Base-by-base conservation (phyloP, 2,797 vertebrate species). In the Spinibarbus caldwelli region DNA sequence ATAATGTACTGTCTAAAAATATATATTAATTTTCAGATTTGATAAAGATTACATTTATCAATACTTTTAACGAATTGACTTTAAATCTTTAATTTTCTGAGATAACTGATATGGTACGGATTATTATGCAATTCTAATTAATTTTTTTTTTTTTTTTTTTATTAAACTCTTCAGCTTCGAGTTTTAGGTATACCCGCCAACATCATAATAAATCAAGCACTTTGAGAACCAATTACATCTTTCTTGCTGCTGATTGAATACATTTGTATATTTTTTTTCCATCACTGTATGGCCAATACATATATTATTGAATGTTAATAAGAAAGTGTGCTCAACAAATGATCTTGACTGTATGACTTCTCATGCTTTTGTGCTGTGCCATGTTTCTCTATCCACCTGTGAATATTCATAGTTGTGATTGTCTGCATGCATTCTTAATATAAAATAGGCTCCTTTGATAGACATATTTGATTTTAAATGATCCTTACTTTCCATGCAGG, bases 231-330 rank as follows among this genome's bases (percentile, higher is more conserved):
- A 29, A 4, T 77, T 14, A 34, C 41, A 67, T 41, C 49, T 38
- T 17, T 64, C 14, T 43, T 29, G 76, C 76, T 64, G 71, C 43
- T 76, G 43, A 62, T 52, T 54, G 0, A 31, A 62, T 11, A 34
- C 14, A 38, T 86, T 67, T 62, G 38, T 64, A 71, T 5, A 19
- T 49, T 57, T 15, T 12, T 68, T 54, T 52, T 38, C 11, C 19
- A 70, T 66, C 31, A 66, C 54, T 83, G 31, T 29, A 41, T 66
- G 52, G 15, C 15, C 47, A 19, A 72, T 57, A 10, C 23, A 19
- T 71, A 36, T 62, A 26, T 41, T 23, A 64, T 76, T 68, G 62
- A 86, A 78, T 78, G 49, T 83, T 82, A 52, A n/a, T 62, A 64
- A n/a, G 67, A 31, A 31, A 49, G 34, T 21, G n/a, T 66, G 17